Evolutionary conservation across 2,113 vertebrate species (phyloP), one percentile per base, ranked within the genome.

Genomic region (Macrotus californicus): DNA sequence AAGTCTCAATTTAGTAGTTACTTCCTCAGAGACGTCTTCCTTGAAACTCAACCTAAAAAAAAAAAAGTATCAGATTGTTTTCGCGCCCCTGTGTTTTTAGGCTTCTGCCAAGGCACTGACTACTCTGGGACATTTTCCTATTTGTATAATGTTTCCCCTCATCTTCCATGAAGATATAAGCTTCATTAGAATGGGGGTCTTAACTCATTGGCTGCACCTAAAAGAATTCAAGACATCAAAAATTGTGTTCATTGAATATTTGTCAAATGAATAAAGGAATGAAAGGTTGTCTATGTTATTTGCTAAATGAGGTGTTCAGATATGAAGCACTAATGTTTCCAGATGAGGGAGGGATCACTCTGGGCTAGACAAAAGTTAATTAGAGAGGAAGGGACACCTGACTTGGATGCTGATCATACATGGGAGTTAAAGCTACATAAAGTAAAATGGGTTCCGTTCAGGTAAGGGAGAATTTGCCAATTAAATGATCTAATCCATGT

Each of bases 401-500:
- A 82, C 26, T 95, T 81, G 36, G 56, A 59, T 34, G 16, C 69
- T 81, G 22, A 70, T 36, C n/a, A 6, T 82, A 46, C 16, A 12
- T 5, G 43, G 36, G 50, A 87, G 31, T 54, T 75, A 29, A 26
- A 95, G 64, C 34, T 82, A 54, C 5, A 46, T 52, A 89, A 66
- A 75, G n/a, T 64, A 72, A 31, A 16, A 21, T 29, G 31, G 48
- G 24, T 84, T 96, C 83, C 15, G 76, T 92, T 94, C 34, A 46
- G 22, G 19, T 96, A 77, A 85, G 31, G 41, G 56, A 85, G 21
- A 70, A 82, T 50, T 84, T 86, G 36, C 48, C 90, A 92, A 2
- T 82, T 92, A 69, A 94, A 46, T 87, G 39, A 76, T 80, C 31
- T 36, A 90, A 89, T 83, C 22, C 31, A 70, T 87, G 86, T 93